phyloP scores from a whole-genome alignment of 1,140 invertebrate species.

The Drosophila tani region DNA sequence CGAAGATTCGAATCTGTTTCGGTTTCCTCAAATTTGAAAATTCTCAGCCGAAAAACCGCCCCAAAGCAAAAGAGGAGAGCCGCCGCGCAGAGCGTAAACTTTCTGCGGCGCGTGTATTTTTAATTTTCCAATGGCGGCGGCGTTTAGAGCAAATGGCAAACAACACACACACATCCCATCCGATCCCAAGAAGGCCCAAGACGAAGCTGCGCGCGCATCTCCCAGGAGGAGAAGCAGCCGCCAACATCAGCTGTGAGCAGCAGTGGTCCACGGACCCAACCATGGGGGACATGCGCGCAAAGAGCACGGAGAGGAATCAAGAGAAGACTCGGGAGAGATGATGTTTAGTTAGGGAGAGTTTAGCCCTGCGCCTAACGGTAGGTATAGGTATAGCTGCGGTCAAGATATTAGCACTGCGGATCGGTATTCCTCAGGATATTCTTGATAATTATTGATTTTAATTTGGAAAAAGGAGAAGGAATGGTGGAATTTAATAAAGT shows the following conservation, averaged over 20 bases:
- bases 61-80: constrained; percentile 14
- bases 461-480: too few relatives aligned
- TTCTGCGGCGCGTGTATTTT: constrained; percentile 70
- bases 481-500: too few relatives aligned
- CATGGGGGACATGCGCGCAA: constrained; percentile 40
- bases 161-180: constrained; percentile 7
- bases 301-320: constrained; percentile 15
- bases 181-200: constrained; percentile 12
- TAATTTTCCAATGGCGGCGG: constrained; percentile 69
- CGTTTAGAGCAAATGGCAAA: constrained; percentile 61
- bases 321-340: constrained; percentile 1
- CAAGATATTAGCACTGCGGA: constrained; percentile 27
- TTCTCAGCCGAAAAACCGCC: constrained; percentile 49
- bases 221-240: constrained; percentile 1
- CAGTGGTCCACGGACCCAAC: constrained; percentile 5
- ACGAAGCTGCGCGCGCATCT: constrained; percentile 67
- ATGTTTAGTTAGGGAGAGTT: constrained; percentile 7
- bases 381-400: constrained; percentile 12
- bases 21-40: constrained; percentile 73
- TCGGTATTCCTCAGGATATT: background rate
- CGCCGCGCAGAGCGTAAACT: constrained; percentile 46
- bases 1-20: constrained; percentile 84
- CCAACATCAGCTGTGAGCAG: constrained; percentile 44
- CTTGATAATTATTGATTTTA: too few relatives aligned
- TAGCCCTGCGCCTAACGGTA: constrained; percentile 4